Conservation (phyloP, 2,888 invertebrate species). For the Oscheius myriophilus region DNA sequence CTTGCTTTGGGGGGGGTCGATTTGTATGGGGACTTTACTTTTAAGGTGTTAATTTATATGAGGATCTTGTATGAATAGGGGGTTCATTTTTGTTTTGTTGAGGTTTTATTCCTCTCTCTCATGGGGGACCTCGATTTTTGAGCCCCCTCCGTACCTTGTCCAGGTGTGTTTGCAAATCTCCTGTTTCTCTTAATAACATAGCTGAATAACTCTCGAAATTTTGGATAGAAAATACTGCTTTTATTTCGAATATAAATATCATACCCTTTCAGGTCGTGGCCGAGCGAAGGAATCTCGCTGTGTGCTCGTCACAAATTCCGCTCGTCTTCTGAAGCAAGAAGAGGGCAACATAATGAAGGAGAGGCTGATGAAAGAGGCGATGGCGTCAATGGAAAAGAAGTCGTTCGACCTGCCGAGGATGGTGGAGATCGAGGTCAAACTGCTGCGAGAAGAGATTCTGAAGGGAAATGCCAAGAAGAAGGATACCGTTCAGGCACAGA, state of each 20-base stretch:
- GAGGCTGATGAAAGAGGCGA: constrained; percentile 5
- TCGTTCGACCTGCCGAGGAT: not conserved
- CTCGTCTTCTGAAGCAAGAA: constrained; percentile 33
- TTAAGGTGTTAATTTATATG: no score
- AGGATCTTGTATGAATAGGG: no score
- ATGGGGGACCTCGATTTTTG: no score
- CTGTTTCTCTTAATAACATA: no score
- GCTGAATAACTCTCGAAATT: no score
- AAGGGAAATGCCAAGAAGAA: not conserved
- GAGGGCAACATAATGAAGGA: constrained; percentile 36
- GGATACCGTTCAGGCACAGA: not conserved
- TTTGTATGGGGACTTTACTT: no score
- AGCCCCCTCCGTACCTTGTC: no score
- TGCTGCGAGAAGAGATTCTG: not conserved
- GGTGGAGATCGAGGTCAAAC: not conserved
- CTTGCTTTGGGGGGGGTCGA: no score
- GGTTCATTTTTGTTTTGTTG: no score
- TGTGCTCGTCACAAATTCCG: constrained; percentile 41
- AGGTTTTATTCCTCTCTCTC: no score
- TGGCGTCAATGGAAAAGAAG: not conserved
- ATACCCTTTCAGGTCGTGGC: constrained; percentile 41
- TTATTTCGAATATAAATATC: not conserved
- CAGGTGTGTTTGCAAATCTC: no score
- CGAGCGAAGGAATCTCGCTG: constrained; percentile 39
- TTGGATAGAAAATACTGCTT: no score